Evolutionary conservation across 2,113 vertebrate genomes (phyloP).

Genomic region (Gymnorhina tibicen): DNA sequence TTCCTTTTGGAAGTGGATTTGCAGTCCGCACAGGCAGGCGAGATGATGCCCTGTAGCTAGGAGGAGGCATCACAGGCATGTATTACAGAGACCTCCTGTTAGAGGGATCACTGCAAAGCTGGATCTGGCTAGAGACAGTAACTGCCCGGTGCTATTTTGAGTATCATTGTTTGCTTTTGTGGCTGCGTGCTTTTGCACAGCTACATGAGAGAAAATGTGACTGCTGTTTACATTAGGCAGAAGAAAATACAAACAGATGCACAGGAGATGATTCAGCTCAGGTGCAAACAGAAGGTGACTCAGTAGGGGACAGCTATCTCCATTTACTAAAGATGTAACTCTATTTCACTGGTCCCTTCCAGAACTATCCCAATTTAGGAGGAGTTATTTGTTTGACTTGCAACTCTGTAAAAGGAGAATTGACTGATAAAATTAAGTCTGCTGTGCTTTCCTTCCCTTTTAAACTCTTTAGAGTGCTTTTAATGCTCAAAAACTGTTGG

Average conservation of each 20-base stretch:
- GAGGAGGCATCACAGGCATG: neutral
- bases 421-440: neutral
- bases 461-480: neutral
- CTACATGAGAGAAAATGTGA: neutral
- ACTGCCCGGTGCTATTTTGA: neutral
- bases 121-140: neutral
- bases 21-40: neutral
- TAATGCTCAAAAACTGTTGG: neutral
- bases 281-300: constrained; percentile 43
- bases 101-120: neutral
- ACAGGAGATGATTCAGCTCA: constrained; percentile 10
- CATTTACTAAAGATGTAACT: neutral
- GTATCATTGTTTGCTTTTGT: neutral
- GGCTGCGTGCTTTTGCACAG: neutral
- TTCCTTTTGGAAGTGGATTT: neutral
- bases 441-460: neutral
- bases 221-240: neutral
- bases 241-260: neutral
- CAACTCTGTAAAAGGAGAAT: neutral
- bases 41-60: neutral
- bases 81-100: neutral
- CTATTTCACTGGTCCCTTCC: neutral
- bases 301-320: neutral
- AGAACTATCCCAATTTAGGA: neutral
- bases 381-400: neutral